Percentiles rank a stretch among this genome's conserved stretches.
These are phyloP conservation scores for Brachyalestes nurse DNA, from an alignment of 2,797 vertebrate species.

Conservation along the genomic window DNA sequence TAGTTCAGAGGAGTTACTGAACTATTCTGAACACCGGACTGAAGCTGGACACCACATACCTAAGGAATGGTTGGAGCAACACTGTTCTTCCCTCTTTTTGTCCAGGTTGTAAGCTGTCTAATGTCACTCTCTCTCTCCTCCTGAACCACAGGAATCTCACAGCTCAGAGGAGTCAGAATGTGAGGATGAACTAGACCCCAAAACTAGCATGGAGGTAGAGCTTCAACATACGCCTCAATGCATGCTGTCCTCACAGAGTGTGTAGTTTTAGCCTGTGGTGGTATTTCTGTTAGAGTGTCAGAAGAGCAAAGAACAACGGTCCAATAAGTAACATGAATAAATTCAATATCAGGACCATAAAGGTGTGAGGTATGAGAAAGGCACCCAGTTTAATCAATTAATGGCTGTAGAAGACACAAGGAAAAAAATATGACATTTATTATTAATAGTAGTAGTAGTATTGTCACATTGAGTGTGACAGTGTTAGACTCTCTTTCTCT, in stretches of 20 bases:
- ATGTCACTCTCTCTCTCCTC: conserved; percentile 66
- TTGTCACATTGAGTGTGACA: background rate
- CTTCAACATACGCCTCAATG: conserved; percentile 24
- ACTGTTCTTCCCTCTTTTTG: background rate
- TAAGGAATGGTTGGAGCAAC: background rate
- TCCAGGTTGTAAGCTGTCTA: conserved; percentile 43
- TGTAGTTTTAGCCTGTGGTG: conserved; percentile 2
- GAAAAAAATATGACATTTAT: too few relatives aligned
- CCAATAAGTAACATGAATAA: background rate
- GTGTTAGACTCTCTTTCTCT: background rate
- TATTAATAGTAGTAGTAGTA: too few relatives aligned
- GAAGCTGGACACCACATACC: too few relatives aligned
- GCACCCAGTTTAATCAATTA: background rate
- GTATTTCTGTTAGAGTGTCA: background rate
- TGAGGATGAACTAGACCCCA: conserved; percentile 96
- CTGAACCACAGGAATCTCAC: conserved; percentile 90
- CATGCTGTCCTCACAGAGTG: conserved; percentile 48
- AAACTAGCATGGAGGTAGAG: conserved; percentile 98
- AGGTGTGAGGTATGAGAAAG: background rate
- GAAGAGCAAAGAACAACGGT: background rate
- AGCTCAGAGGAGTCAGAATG: conserved; percentile 98
- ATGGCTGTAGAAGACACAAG: background rate
- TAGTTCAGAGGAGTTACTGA: too few relatives aligned
- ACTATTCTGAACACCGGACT: too few relatives aligned
- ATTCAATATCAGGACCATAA: too few relatives aligned